Conservation (phyloP, 2,113 vertebrate genomes). For the Anser brachyrhynchus region DNA sequence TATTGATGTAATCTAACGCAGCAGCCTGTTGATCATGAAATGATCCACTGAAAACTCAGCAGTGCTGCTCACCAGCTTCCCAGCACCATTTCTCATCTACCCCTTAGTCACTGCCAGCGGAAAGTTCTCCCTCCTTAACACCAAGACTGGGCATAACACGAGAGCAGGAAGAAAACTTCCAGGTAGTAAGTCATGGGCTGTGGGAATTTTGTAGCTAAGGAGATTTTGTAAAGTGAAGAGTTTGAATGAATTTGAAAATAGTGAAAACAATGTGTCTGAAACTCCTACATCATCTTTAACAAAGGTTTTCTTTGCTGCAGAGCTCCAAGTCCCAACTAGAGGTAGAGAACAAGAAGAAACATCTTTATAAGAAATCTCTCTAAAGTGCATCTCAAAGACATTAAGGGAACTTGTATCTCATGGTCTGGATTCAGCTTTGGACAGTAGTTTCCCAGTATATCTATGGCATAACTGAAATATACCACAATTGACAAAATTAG, state of each 20-base stretch:
- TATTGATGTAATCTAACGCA: background rate
- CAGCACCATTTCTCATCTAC: background rate
- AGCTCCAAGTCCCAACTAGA: background rate
- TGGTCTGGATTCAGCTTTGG: background rate
- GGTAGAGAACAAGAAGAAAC: background rate
- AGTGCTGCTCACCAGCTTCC: background rate
- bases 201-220: background rate
- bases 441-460: background rate
- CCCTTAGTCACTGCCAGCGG: background rate
- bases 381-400: background rate
- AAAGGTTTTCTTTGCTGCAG: background rate
- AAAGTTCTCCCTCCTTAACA: background rate
- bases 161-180: background rate
- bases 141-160: background rate
- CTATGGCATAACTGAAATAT: background rate
- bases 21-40: background rate
- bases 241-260: background rate
- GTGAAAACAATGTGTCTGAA: background rate
- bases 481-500: background rate
- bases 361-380: background rate
- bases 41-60: background rate
- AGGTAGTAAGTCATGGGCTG: background rate
- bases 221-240: background rate
- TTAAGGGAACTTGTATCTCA: background rate
- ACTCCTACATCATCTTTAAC: background rate